Evolutionary conservation across 1,140 invertebrate genomes (phyloP).

Genomic region (Neocloeon triangulifer): DNA sequence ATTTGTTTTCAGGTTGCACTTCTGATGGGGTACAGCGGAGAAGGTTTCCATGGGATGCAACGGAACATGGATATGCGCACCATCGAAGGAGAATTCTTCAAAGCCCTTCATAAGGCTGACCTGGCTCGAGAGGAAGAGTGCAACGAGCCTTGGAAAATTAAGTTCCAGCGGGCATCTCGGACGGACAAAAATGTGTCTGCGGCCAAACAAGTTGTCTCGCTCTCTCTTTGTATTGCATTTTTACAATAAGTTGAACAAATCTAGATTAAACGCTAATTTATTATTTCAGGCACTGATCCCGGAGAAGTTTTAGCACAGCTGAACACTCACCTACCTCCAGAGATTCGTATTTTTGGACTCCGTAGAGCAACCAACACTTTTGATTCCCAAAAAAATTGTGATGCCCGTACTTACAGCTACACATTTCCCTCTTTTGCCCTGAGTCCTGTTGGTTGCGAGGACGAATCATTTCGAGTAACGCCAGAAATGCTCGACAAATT

Average conservation of each 20-base stretch:
- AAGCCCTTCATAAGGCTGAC: conserved; percentile 51
- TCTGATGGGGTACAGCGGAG: conserved; percentile 71
- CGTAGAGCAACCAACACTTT: conserved; percentile 79
- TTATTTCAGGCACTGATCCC: no score
- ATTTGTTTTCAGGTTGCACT: no score
- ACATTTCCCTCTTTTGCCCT: conserved; percentile 82
- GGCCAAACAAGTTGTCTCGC: conserved; percentile 70
- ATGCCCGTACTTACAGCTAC: conserved; percentile 82
- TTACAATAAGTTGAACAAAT: no score
- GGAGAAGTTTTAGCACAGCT: conserved; percentile 47
- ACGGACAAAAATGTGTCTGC: conserved; percentile 96
- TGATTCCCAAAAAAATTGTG: conserved; percentile 77
- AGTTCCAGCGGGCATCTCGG: conserved; percentile 85
- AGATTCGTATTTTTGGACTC: conserved; percentile 64
- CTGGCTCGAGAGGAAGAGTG: conserved; percentile 57
- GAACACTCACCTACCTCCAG: conserved; percentile 60
- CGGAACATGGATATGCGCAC: conserved; percentile 63
- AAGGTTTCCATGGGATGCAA: conserved; percentile 88
- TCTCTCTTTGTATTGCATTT: conserved; percentile 63
- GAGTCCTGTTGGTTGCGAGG: conserved; percentile 15
- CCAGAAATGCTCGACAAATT: conserved; percentile 37
- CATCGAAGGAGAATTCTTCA: conserved; percentile 76
- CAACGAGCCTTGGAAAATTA: conserved; percentile 46
- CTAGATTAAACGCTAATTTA: no score
- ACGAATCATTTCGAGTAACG: conserved; percentile 39